Base-by-base conservation (phyloP, 2,797 vertebrate genomes). In the Periparus ater region DNA sequence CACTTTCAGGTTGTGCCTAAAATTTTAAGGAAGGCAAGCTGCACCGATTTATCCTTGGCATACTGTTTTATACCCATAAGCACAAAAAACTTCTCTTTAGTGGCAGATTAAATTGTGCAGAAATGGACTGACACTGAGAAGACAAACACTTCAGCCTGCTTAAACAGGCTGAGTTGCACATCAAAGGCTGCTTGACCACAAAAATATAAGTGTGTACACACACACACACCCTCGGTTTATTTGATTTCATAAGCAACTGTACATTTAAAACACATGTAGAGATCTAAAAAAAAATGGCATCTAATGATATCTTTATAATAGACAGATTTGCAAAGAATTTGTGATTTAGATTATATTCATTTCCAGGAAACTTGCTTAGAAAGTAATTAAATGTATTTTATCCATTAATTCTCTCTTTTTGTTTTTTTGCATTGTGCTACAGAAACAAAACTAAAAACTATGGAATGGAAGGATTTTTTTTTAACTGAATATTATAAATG, bases 381-480 rank as follows among this genome's bases (percentile, higher is more conserved):
- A 96, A 95, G 65, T 93, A 95, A 95, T 77, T 70, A 93, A 91
- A 63, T 19, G 6, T 72, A 85, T 91, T 95, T 86, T 95, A 51
- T 89, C 89, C 87, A 78, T 86, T 92, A 91, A 91, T 93, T 94
- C 30, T 54, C 11, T 72, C 9, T 27, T 32, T 29, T 68, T 61
- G 63, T 83, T 74, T 29, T 91, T 97, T 96, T 95, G 22, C 38
- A 26, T 68, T 86, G 44, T 89, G 60, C 77, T 77, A 74, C 66
- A 94, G 77, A 96, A 92, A 93, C 79, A 89, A 76, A 95, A 96
- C 92, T 86, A 62, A 94, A 87, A 96, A 81, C 77, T 96, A 92
- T 60, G 78, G 86, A 96, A 96, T 73, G 54, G 80, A 96, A 96
- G 81, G 87, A 94, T 29, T 88, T 93, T 68, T 96, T 90, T 73